Conservation (phyloP, 2,797 vertebrate species). For the Orestias chungarensis region DNA sequence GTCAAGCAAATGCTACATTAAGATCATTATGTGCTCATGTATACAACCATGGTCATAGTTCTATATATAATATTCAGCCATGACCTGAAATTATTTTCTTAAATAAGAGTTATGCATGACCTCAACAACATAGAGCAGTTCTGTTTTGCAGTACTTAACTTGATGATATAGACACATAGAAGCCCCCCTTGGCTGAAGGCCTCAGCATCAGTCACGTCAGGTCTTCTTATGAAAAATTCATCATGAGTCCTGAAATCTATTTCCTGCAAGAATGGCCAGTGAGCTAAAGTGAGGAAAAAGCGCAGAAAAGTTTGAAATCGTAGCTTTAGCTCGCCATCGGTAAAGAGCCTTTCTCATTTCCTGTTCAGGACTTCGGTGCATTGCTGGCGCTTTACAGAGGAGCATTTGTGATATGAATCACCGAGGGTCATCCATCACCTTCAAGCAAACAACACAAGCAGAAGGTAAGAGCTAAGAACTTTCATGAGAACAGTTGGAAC, state of each 20-base stretch:
- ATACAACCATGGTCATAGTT: too few species aligned
- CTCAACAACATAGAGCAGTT: constrained; percentile 70
- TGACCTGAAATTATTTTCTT: too few species aligned
- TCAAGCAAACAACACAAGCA: constrained; percentile 21
- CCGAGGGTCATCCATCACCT: constrained; percentile 67
- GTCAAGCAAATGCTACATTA: neutral
- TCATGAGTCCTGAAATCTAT: constrained; percentile 41
- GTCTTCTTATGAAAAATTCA: constrained; percentile 52
- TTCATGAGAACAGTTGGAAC: constrained; percentile 41
- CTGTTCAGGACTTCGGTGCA: constrained; percentile 66
- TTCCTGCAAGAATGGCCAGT: constrained; percentile 25
- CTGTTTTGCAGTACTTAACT: constrained; percentile 85
- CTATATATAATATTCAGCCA: too few species aligned
- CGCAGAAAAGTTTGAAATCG: constrained; percentile 68
- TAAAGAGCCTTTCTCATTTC: constrained; percentile 70
- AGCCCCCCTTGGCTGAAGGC: constrained; percentile 2
- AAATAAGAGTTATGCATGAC: neutral
- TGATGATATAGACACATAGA: neutral
- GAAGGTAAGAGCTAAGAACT: constrained; percentile 24
- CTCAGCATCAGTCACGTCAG: constrained; percentile 8
- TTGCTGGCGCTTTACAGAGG: constrained; percentile 61
- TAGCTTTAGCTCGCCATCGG: constrained; percentile 46
- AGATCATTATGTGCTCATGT: neutral
- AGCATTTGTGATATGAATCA: constrained; percentile 56
- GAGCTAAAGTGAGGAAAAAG: constrained; percentile 35